phyloP scores from a whole-genome alignment of 2,797 vertebrate genomes.

The Rhinella marina region DNA sequence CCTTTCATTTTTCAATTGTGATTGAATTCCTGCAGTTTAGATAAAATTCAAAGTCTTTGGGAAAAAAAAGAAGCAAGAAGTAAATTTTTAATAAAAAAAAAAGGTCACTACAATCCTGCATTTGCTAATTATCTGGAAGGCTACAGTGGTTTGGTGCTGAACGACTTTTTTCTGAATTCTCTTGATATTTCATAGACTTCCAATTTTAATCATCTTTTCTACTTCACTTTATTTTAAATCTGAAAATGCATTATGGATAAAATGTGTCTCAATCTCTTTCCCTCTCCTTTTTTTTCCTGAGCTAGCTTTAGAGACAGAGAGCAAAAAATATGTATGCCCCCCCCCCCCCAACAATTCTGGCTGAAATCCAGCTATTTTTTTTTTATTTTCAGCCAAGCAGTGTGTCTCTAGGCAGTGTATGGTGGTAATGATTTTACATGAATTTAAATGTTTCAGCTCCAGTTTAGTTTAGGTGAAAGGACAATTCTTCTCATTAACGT shows the following conservation, averaged over 20 bases:
- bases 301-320: background rate
- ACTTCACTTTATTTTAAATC: constrained; percentile 17
- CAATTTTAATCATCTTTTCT: background rate
- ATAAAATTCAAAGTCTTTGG: background rate
- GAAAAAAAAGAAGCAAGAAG: background rate
- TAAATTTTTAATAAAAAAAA: background rate
- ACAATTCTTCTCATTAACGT: constrained; percentile 46
- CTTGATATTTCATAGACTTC: background rate
- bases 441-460: constrained; percentile 33
- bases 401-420: constrained; percentile 31
- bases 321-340: background rate
- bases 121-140: background rate
- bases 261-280: constrained; percentile 25
- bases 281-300: background rate
- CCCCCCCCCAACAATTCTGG: constrained; percentile 3
- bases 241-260: background rate
- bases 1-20: background rate
- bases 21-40: background rate
- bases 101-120: too few species aligned
- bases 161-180: background rate
- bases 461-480: constrained; percentile 50
- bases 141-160: background rate
- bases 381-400: constrained; percentile 35
- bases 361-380: constrained; percentile 30
- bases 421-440: constrained; percentile 39